A percentile compares a stretch with the other conserved stretches of the same genome.
phyloP scores from a whole-genome alignment of 2,888 invertebrate species.

The Trissonchulus latispiculum region DNA sequence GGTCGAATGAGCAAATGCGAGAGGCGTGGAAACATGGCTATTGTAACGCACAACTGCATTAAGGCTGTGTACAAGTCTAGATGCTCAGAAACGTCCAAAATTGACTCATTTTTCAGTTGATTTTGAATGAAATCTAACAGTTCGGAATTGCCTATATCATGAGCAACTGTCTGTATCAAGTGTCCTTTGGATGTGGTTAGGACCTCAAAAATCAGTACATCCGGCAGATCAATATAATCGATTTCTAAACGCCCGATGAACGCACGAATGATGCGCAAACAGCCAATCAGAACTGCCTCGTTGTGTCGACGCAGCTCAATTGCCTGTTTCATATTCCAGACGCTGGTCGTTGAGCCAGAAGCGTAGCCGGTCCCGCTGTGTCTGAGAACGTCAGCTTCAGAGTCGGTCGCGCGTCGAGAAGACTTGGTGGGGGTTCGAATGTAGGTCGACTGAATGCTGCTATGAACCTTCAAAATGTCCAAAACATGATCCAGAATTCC shows the following conservation, averaged over 20 bases:
- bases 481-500: background rate
- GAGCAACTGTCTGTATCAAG: background rate
- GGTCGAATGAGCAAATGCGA: background rate
- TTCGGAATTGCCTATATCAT: background rate
- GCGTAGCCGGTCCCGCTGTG: background rate
- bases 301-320: background rate
- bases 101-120: slow-evolving; percentile 38
- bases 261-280: background rate
- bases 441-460: background rate
- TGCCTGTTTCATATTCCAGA: background rate
- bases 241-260: background rate
- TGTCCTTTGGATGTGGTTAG: background rate
- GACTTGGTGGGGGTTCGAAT: background rate
- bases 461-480: background rate
- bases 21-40: slow-evolving; percentile 28
- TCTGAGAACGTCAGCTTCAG: background rate
- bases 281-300: background rate
- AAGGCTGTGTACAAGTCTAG: slow-evolving; percentile 41
- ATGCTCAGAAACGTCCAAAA: slow-evolving; percentile 41
- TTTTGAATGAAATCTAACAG: background rate
- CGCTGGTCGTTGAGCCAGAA: background rate
- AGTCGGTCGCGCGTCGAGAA: background rate
- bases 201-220: background rate
- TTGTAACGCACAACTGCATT: slow-evolving; percentile 33
- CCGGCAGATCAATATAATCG: background rate